Percentiles rank a stretch among this genome's conserved stretches.
phyloP scores from a whole-genome alignment of 1,140 invertebrate genomes.

The Periplaneta americana region DNA sequence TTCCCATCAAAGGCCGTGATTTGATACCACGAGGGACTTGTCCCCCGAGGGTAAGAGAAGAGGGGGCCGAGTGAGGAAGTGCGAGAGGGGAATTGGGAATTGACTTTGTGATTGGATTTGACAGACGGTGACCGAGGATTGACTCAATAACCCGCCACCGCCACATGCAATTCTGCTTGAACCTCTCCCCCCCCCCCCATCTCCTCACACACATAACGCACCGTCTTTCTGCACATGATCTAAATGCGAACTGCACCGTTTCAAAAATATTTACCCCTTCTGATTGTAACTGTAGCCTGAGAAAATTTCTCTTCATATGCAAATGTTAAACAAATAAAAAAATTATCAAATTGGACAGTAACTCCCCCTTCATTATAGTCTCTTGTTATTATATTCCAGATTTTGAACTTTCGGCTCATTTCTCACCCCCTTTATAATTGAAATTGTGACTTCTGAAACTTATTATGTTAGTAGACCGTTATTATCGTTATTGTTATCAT shows the following conservation, averaged over 20 bases:
- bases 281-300: not conserved
- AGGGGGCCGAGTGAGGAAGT: not conserved
- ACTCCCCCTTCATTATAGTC: not conserved
- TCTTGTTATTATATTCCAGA: too few species aligned
- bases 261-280: not conserved
- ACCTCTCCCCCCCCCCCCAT: too few species aligned
- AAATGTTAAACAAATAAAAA: not conserved
- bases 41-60: not conserved
- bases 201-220: too few species aligned
- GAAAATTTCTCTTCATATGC: not conserved
- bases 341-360: not conserved
- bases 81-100: constrained; percentile 7
- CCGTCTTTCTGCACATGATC: not conserved
- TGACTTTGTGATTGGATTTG: constrained; percentile 19
- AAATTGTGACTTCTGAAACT: too few species aligned
- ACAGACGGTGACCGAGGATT: constrained; percentile 16
- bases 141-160: constrained; percentile 3
- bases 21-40: constrained; percentile 2
- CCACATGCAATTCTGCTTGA: not conserved
- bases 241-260: not conserved
- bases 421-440: too few species aligned
- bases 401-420: too few species aligned
- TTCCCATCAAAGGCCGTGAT: constrained; percentile 14
- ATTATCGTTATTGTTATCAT: too few species aligned
- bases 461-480: too few species aligned